phyloP scores from a whole-genome alignment of 2,888 invertebrate species.

The Ophion ventricosus region DNA sequence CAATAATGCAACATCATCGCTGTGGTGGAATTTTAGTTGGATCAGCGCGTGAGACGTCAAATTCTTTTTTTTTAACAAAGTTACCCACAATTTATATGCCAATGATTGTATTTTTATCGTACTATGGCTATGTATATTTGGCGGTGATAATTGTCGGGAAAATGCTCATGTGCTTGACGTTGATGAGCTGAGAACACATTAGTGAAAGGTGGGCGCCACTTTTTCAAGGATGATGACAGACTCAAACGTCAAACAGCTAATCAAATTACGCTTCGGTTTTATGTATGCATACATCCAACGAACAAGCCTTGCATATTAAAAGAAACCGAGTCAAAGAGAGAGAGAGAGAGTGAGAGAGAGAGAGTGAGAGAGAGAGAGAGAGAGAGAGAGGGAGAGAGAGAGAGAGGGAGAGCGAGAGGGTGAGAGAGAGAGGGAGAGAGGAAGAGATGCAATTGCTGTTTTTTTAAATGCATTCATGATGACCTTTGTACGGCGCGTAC shows the following conservation, averaged over 20 bases:
- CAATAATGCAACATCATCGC: no score
- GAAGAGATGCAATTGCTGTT: constrained; percentile 33
- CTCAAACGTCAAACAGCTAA: constrained; percentile 64
- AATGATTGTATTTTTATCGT: constrained; percentile 9
- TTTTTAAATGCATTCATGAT: constrained; percentile 63
- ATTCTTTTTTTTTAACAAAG: constrained; percentile 43
- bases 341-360: not conserved
- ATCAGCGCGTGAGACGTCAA: no score
- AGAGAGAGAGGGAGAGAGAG: no score
- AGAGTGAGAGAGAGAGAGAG: constrained; percentile 1
- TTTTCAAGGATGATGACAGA: constrained; percentile 59
- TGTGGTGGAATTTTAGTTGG: no score
- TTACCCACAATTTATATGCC: constrained; percentile 46
- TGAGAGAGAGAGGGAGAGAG: not conserved
- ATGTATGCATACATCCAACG: constrained; percentile 14
- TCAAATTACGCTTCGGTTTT: constrained; percentile 54
- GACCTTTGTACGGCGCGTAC: constrained; percentile 72
- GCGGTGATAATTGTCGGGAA: constrained; percentile 23
- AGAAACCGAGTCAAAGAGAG: not conserved
- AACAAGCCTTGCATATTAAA: constrained; percentile 13
- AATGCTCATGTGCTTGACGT: constrained; percentile 45
- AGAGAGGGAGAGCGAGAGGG: not conserved
- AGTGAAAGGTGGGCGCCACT: constrained; percentile 57
- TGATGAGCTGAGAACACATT: constrained; percentile 58
- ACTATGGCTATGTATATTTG: not conserved